Conservation (phyloP, 2,113 vertebrate genomes). For the Globicephala melas region DNA sequence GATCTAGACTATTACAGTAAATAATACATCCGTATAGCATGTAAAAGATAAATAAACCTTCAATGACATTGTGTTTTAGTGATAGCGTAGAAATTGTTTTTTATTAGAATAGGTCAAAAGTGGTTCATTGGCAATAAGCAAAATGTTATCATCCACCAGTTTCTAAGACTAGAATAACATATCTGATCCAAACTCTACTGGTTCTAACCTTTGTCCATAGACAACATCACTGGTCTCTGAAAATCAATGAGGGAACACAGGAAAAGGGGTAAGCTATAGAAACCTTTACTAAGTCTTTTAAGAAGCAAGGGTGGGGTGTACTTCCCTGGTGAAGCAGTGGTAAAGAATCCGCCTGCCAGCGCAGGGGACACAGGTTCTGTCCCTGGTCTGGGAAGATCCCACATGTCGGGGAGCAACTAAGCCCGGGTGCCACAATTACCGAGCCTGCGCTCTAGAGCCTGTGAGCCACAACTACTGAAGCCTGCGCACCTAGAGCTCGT, state of each 20-base stretch:
- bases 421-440: no score
- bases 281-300: accelerated
- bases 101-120: background rate
- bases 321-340: no score
- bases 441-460: no score
- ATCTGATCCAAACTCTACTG: background rate
- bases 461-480: no score
- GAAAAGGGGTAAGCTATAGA: background rate
- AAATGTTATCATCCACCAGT: background rate
- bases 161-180: background rate
- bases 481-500: no score
- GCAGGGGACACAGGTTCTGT: no score
- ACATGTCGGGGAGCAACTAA: no score
- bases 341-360: no score
- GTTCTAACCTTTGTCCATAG: background rate
- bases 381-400: no score
- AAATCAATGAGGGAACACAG: background rate
- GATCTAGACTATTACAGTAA: background rate
- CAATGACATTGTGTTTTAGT: background rate
- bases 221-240: background rate
- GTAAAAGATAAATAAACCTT: background rate
- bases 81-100: background rate
- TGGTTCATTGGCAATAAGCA: background rate
- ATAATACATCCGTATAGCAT: background rate
- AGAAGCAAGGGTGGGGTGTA: background rate